These are phyloP conservation scores for Hiodon alosoides DNA, from an alignment of 2,113 vertebrate genomes.

Conservation along the genomic window DNA sequence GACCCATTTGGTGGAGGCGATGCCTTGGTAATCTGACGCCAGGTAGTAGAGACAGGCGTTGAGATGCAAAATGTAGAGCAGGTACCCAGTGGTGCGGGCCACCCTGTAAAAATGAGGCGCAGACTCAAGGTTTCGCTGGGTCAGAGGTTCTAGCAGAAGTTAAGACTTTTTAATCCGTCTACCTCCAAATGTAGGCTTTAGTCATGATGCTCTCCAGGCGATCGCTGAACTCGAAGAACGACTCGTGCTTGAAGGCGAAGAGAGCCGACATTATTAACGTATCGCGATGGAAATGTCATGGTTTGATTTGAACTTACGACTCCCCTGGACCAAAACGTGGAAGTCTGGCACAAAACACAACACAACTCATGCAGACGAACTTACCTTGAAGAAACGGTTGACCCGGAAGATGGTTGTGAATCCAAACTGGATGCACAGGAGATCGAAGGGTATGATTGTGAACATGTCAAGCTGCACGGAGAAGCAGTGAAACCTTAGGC, in stretches of 20 bases:
- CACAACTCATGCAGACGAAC: not conserved
- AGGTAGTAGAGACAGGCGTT: constrained; percentile 80
- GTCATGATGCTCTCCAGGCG: constrained; percentile 82
- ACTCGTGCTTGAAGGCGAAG: constrained; percentile 12
- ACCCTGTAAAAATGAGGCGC: constrained; percentile 60
- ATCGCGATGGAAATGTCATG: not conserved
- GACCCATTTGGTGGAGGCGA: constrained; percentile 75
- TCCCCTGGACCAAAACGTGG: not conserved
- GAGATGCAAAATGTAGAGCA: constrained; percentile 78
- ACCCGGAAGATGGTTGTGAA: constrained; percentile 76
- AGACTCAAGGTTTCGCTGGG: no score
- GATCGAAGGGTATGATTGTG: constrained; percentile 73
- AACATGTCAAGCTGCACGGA: constrained; percentile 69
- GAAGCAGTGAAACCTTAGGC: constrained; percentile 30
- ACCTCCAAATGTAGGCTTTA: constrained; percentile 93
- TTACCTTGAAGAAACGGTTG: constrained; percentile 85
- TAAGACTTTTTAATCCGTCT: not conserved
- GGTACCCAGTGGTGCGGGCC: constrained; percentile 80
- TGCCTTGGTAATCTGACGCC: constrained; percentile 74
- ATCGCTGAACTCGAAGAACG: constrained; percentile 93
- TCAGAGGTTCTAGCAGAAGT: not conserved
- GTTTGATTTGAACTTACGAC: not conserved
- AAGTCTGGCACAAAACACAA: not conserved
- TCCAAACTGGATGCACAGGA: constrained; percentile 78
- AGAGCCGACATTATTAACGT: not conserved